phyloP scores from a whole-genome alignment of 2,797 vertebrate species.

The Ara ararauna region DNA sequence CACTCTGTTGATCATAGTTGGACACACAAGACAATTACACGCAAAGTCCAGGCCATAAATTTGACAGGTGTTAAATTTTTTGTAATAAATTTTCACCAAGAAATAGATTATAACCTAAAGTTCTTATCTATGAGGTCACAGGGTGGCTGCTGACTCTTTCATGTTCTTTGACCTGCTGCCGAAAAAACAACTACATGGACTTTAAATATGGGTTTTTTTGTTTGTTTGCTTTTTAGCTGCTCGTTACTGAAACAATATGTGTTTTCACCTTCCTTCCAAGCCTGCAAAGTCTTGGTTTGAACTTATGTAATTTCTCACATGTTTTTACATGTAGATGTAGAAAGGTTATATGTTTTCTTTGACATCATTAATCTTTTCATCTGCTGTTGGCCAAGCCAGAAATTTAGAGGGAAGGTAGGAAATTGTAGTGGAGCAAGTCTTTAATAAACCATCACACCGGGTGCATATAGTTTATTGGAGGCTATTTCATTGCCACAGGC shows the following conservation, averaged over 20 bases:
- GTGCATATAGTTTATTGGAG: slow-evolving; percentile 67
- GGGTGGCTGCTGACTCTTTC: background rate
- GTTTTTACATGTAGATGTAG: background rate
- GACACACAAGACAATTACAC: background rate
- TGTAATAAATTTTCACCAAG: background rate
- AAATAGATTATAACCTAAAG: background rate
- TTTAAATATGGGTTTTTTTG: background rate
- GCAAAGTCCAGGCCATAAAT: background rate
- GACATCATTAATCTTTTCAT: background rate
- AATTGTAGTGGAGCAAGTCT: slow-evolving; percentile 56
- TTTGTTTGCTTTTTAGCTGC: background rate
- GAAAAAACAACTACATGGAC: background rate
- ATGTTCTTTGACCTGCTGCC: background rate
- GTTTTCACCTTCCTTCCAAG: background rate
- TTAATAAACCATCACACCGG: slow-evolving; percentile 76
- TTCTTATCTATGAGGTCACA: background rate
- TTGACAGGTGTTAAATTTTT: background rate
- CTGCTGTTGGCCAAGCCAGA: background rate
- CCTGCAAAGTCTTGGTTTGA: background rate
- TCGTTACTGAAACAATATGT: background rate
- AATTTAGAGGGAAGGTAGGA: background rate
- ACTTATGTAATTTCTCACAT: background rate
- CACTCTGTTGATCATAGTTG: accelerated
- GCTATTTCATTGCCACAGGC: slow-evolving; percentile 78
- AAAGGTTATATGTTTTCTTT: background rate